Evolutionary conservation across 2,113 vertebrate genomes (phyloP).

Genomic region (Cynocephalus volans): DNA sequence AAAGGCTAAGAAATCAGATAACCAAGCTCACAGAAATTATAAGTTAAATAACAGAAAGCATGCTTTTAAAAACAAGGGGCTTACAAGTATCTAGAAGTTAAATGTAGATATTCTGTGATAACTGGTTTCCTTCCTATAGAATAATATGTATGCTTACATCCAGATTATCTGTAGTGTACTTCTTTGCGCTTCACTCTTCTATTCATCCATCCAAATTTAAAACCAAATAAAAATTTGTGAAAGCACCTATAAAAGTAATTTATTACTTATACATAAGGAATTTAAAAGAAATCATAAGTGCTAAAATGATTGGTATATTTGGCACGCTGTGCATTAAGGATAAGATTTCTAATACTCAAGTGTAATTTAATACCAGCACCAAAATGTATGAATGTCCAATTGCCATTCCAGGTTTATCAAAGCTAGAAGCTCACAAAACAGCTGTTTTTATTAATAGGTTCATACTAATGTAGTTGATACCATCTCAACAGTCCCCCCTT

Average conservation of each 20-base stretch:
- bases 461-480: neutral
- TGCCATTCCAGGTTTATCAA: neutral
- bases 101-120: neutral
- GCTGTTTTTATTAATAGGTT: neutral
- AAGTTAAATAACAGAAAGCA: neutral
- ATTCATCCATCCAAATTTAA: neutral
- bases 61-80: neutral
- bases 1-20: neutral
- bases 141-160: neutral
- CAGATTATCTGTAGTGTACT: neutral
- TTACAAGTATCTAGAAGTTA: neutral
- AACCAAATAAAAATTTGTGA: constrained; percentile 19
- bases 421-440: neutral
- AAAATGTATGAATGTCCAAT: neutral
- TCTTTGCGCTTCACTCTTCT: neutral
- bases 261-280: neutral
- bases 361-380: neutral
- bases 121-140: neutral
- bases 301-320: neutral
- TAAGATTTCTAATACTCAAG: constrained; percentile 6
- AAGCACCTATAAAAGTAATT: constrained; percentile 18
- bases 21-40: neutral
- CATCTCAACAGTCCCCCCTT: neutral
- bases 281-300: neutral
- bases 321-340: neutral